These are phyloP conservation scores for Notolabrus celidotus DNA, from an alignment of 2,797 vertebrate species.

Conservation along the genomic window DNA sequence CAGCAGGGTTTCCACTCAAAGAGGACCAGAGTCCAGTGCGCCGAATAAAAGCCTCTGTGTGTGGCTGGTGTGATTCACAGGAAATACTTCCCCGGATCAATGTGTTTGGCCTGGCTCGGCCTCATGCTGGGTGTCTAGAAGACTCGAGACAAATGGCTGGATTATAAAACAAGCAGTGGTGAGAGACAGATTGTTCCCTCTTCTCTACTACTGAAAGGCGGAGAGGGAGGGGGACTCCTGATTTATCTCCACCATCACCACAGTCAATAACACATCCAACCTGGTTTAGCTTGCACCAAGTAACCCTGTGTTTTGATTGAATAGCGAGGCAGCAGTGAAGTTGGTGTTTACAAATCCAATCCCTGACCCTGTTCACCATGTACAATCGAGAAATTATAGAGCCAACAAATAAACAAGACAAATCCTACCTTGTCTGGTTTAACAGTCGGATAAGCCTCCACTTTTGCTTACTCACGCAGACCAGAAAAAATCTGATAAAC, in stretches of 20 bases:
- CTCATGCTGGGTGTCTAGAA: constrained; percentile 69
- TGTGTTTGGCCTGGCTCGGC: constrained; percentile 73
- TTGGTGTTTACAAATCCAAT: constrained; percentile 32
- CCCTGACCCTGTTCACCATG: constrained; percentile 37
- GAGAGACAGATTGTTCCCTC: constrained; percentile 61
- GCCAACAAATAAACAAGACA: constrained; percentile 64
- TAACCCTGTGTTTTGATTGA: constrained; percentile 36
- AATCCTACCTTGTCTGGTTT: constrained; percentile 64
- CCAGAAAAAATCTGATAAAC: constrained; percentile 57
- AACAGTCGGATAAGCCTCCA: constrained; percentile 58
- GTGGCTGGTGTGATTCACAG: constrained; percentile 63
- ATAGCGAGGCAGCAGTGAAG: constrained; percentile 9
- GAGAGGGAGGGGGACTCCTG: constrained; percentile 26
- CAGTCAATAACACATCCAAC: constrained; percentile 39
- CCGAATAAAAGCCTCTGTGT: constrained; percentile 68
- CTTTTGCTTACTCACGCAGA: constrained; percentile 63
- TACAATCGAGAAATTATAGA: constrained; percentile 55
- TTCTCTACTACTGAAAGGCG: constrained; percentile 25
- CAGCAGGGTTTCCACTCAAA: constrained; percentile 65
- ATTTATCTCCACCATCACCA: constrained; percentile 57
- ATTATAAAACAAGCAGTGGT: constrained; percentile 69
- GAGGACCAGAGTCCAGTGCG: constrained; percentile 37
- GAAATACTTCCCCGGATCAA: constrained; percentile 74
- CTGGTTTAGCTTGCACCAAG: constrained; percentile 36
- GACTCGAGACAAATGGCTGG: constrained; percentile 70